phyloP scores from a whole-genome alignment of 2,113 vertebrate species.

The human (Homo sapiens) region DNA sequence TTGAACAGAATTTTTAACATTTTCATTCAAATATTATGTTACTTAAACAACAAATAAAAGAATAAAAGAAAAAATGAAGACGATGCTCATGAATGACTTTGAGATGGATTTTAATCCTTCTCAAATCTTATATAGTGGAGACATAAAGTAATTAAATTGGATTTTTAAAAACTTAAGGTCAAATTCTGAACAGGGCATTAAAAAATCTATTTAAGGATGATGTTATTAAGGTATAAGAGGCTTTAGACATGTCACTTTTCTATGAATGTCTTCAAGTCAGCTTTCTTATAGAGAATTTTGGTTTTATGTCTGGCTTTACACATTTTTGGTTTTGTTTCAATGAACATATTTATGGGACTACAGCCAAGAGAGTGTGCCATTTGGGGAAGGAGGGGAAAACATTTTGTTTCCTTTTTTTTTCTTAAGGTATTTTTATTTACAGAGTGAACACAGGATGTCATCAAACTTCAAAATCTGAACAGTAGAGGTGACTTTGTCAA shows the following conservation, averaged over 20 bases:
- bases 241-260: not conserved
- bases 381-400: constrained; percentile 19
- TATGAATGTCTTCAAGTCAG: not conserved
- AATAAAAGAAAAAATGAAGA: constrained; percentile 29
- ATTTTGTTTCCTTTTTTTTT: constrained; percentile 45
- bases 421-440: constrained; percentile 46
- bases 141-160: not conserved
- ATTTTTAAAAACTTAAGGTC: not conserved
- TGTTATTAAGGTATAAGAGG: not conserved
- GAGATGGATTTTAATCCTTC: not conserved
- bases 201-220: not conserved
- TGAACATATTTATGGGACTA: constrained; percentile 65
- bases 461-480: not conserved
- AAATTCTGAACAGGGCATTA: constrained; percentile 11
- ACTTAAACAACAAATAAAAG: not conserved
- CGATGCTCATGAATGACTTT: not conserved
- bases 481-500: constrained; percentile 37
- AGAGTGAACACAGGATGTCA: constrained; percentile 19
- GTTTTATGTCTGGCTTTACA: constrained; percentile 32
- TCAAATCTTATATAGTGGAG: not conserved
- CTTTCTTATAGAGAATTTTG: constrained; percentile 41
- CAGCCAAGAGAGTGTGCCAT: constrained; percentile 51
- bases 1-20: not conserved
- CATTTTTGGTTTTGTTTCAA: constrained; percentile 56
- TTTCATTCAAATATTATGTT: constrained; percentile 23